Base-by-base conservation (phyloP, 1,140 invertebrate species). In the Bilobella aurantiaca region DNA sequence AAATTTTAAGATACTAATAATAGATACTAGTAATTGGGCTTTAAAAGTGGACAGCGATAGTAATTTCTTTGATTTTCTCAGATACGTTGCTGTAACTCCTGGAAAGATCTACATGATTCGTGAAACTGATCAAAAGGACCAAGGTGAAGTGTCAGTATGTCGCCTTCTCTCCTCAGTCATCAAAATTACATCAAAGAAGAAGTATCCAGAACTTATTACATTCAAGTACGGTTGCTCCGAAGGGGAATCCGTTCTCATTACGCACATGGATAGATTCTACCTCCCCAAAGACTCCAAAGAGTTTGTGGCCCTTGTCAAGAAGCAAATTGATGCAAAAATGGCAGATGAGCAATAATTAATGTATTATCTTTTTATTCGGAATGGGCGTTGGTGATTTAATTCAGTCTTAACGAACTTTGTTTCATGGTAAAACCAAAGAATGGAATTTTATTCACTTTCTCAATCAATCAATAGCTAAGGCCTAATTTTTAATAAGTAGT, bases 121-220 rank as follows among this genome's bases (percentile, higher is more conserved):
- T 46, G 89, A 93, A 75, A 82, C 91, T 81, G 84, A 30, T 84
- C 85, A 63, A 83, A 86, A 64, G 85, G 82, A 81, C 83, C 88
- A 85, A 72, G 93, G 88, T 0, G 86, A 89, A 75, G 84, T 97
- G 1, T 86, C 91, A 69, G 88, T 91, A 0, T 83, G 89, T 68
- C 83, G 92, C 34, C 88, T 89, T 1, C 80, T 98, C 57, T 88
- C 88, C 16, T 88, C 87, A 42, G 92, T 98, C 72, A 89, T 96
- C 16, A 95, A 93, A 81, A 98, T 98, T 65, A 97, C 94, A 0
- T 93, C 91, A 12, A 93, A 93, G 76, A 94, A 96, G 76, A 85
- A 87, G 63, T 86, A 91, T 77, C 92, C 93, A 0, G 91, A 97
- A 77, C 78, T 97, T 65, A 96, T 98, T 66, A 97, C 94, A 3